Conservation (phyloP, 1,140 invertebrate genomes). For the Anastatus disparis region DNA sequence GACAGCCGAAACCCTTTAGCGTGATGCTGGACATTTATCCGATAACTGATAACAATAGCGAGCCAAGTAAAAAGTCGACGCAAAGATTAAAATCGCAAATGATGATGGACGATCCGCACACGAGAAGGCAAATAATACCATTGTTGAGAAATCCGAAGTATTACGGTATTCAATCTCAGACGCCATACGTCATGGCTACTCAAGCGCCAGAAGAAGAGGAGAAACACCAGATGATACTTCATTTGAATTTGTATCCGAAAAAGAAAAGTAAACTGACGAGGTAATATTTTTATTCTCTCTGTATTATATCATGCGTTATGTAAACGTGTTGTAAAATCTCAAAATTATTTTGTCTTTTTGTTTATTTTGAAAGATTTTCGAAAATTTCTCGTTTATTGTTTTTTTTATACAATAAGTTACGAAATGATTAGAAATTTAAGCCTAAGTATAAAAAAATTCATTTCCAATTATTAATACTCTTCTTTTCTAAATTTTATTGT, state of each 20-base stretch:
- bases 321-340: no score
- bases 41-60: constrained; percentile 58
- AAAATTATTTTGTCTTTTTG: no score
- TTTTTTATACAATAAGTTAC: no score
- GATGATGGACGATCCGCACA: constrained; percentile 51
- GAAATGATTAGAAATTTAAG: no score
- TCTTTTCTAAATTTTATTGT: no score
- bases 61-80: constrained; percentile 51
- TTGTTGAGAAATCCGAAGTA: constrained; percentile 46
- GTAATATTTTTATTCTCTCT: constrained; percentile 43
- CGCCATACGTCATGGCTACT: constrained; percentile 41
- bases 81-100: constrained; percentile 44
- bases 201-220: constrained; percentile 51
- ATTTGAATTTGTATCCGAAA: constrained; percentile 64
- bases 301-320: no score
- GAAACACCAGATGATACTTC: constrained; percentile 64
- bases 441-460: no score
- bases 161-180: constrained; percentile 22
- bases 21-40: constrained; percentile 67
- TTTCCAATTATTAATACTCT: no score
- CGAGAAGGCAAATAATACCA: constrained; percentile 46
- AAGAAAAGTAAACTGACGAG: constrained; percentile 54
- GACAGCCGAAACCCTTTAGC: constrained; percentile 63
- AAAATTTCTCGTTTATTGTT: no score
- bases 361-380: no score